These are phyloP conservation scores for Formicarius rufipectus DNA, from an alignment of 2,113 vertebrate genomes.

Conservation along the genomic window DNA sequence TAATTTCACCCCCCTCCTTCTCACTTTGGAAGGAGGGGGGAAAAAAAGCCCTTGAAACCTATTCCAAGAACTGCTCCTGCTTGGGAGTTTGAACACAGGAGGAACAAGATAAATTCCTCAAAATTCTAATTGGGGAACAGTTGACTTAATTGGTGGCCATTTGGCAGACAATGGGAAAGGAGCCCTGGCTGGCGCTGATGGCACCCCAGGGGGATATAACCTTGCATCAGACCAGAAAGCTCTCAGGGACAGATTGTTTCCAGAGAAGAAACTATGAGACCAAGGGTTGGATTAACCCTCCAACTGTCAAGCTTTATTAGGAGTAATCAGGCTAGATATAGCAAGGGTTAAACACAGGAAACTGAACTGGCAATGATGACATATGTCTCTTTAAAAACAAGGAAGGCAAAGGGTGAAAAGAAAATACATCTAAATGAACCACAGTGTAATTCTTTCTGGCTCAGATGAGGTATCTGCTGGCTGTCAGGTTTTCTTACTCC, in stretches of 20 bases:
- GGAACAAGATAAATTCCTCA: slow-evolving; percentile 92
- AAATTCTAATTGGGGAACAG: slow-evolving; percentile 98
- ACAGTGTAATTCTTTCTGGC: slow-evolving; percentile 26
- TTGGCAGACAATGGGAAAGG: slow-evolving; percentile 93
- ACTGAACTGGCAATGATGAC: slow-evolving; percentile 65
- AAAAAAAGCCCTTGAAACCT: slow-evolving; percentile 78
- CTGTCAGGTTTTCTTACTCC: neutral
- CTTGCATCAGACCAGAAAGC: slow-evolving; percentile 87
- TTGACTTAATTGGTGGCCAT: slow-evolving; percentile 98
- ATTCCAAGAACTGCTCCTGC: slow-evolving; percentile 83
- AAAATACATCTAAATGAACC: slow-evolving; percentile 33
- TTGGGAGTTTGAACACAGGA: slow-evolving; percentile 80
- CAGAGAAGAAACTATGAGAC: slow-evolving; percentile 90
- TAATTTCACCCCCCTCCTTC: slow-evolving; percentile 63
- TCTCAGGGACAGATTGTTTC: slow-evolving; percentile 93
- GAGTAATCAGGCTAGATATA: slow-evolving; percentile 73
- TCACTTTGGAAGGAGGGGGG: neutral
- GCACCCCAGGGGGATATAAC: slow-evolving; percentile 91
- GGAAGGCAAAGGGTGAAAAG: neutral
- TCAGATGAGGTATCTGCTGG: slow-evolving; percentile 39
- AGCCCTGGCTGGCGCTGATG: slow-evolving; percentile 87
- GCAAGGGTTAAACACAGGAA: slow-evolving; percentile 79
- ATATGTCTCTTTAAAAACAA: slow-evolving; percentile 64
- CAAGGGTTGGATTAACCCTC: slow-evolving; percentile 79
- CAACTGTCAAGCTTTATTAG: slow-evolving; percentile 84